Percentiles rank a stretch among this genome's conserved stretches.
These are phyloP conservation scores for Melanotus villosus DNA, from an alignment of 2,888 invertebrate genomes.

Conservation along the genomic window DNA sequence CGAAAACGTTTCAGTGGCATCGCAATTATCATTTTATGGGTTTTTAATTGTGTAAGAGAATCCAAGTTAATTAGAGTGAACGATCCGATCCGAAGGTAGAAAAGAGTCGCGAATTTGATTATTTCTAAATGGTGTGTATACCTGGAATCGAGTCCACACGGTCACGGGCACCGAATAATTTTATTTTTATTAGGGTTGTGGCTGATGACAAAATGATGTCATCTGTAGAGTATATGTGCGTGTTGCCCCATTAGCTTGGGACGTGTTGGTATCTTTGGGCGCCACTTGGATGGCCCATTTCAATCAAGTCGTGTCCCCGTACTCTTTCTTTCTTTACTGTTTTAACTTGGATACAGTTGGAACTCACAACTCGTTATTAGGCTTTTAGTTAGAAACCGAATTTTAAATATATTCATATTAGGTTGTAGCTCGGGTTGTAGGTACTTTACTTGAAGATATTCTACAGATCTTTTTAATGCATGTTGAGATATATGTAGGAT, in stretches of 20 bases:
- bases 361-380: too few relatives aligned
- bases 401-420: too few relatives aligned
- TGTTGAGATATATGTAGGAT: too few relatives aligned
- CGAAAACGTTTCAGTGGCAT: not conserved
- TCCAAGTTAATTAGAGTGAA: conserved; percentile 18
- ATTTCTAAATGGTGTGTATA: conserved; percentile 18
- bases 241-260: conserved; percentile 65
- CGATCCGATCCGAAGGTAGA: not conserved
- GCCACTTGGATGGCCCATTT: conserved; percentile 50
- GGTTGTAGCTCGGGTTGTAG: too few relatives aligned
- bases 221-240: conserved; percentile 65
- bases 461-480: too few relatives aligned
- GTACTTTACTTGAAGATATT: too few relatives aligned
- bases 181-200: conserved; percentile 65
- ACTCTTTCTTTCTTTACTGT: too few relatives aligned
- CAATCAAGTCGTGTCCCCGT: conserved; percentile 40
- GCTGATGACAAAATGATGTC: conserved; percentile 67
- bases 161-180: conserved; percentile 57
- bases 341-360: too few relatives aligned
- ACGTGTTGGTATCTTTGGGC: conserved; percentile 59
- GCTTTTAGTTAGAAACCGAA: too few relatives aligned
- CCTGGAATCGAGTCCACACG: conserved; percentile 30
- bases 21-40: conserved; percentile 10
- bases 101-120: conserved; percentile 20
- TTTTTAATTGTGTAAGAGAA: conserved; percentile 13